A percentile compares a stretch with the other conserved stretches of the same genome.
These are phyloP conservation scores for Tachyglossus aculeatus DNA, from an alignment of 2,797 vertebrate genomes.

Conservation along the genomic window DNA sequence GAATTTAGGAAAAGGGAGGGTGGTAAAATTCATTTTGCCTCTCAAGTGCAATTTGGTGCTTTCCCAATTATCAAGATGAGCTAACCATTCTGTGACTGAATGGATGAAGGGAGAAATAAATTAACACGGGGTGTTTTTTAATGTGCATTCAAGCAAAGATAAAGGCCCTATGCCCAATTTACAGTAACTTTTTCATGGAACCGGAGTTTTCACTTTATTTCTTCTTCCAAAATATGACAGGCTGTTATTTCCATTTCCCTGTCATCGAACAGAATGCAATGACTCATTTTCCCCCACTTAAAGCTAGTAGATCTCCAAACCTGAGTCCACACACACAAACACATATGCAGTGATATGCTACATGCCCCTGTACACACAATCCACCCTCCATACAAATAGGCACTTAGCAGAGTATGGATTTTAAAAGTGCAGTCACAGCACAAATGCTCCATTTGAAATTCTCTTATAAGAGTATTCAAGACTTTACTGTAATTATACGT, in stretches of 20 bases:
- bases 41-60: not conserved
- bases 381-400: no score
- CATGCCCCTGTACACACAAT: no score
- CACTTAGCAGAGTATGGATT: not conserved
- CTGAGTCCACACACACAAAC: not conserved
- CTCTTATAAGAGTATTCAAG: conserved; percentile 59
- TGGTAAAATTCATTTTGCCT: not conserved
- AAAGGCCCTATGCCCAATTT: not conserved
- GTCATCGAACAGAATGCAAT: not conserved
- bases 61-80: not conserved
- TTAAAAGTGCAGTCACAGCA: conserved; percentile 72
- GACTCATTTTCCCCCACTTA: not conserved
- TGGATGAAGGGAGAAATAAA: not conserved
- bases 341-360: not conserved
- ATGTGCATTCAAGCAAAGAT: not conserved
- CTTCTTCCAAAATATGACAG: accelerated
- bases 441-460: conserved; percentile 60
- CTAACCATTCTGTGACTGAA: not conserved
- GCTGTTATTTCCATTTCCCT: not conserved
- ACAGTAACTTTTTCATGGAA: accelerated
- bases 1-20: accelerated
- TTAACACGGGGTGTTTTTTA: accelerated
- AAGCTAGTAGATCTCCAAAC: not conserved
- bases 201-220: not conserved
- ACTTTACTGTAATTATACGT: conserved; percentile 79